phyloP scores from a whole-genome alignment of 2,797 vertebrate genomes.

The Babyrousa celebensis region DNA sequence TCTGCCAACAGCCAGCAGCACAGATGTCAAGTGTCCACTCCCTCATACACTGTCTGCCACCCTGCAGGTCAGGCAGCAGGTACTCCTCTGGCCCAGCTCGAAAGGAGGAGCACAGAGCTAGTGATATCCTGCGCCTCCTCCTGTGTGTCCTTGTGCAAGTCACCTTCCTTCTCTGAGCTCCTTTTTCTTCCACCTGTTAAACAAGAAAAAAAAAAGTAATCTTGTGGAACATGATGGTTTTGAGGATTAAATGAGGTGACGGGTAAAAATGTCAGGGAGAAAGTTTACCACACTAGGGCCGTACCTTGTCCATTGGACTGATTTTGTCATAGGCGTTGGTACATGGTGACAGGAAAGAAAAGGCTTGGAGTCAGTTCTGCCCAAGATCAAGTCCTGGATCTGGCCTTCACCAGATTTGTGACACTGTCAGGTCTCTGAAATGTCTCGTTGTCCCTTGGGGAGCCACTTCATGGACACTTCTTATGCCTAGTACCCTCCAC shows the following conservation, averaged over 20 bases:
- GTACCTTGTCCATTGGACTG: background rate
- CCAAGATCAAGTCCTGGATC: background rate
- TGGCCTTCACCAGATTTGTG: background rate
- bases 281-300: rapidly evolving
- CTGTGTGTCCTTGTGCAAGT: background rate
- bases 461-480: rapidly evolving
- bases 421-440: background rate
- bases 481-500: background rate
- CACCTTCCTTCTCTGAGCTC: background rate
- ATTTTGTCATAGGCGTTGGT: background rate
- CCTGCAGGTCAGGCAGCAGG: background rate
- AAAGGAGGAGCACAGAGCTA: rapidly evolving
- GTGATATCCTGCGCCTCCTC: background rate
- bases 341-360: background rate
- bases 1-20: background rate
- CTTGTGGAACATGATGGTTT: background rate
- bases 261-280: background rate
- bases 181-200: background rate
- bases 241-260: background rate
- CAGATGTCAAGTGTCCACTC: background rate
- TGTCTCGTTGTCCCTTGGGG: background rate
- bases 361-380: background rate
- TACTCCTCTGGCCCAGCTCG: rapidly evolving
- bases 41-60: too few species aligned
- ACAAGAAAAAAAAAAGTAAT: background rate